phyloP scores from a whole-genome alignment of 2,113 vertebrate species.

The Eurystomus gularis region DNA sequence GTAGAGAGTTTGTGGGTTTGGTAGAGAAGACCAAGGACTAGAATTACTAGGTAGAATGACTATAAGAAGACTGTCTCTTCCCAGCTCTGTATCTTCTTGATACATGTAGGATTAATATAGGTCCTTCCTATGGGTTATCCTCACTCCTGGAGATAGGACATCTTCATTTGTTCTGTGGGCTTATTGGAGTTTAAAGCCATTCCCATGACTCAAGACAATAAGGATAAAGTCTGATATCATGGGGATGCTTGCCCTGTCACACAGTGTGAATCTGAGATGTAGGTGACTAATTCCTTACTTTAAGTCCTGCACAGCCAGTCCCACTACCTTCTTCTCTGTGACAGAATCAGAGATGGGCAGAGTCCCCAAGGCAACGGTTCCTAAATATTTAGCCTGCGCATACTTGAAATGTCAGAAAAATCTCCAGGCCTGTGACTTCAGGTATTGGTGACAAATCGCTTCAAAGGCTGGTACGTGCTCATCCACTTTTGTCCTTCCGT shows the following conservation, averaged over 20 bases:
- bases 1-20: not conserved
- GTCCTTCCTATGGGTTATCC: not conserved
- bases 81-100: not conserved
- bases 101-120: not conserved
- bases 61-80: not conserved
- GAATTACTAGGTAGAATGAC: not conserved
- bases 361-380: not conserved
- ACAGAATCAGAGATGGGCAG: not conserved
- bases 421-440: not conserved
- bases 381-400: not conserved
- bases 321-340: rapidly evolving
- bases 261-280: not conserved
- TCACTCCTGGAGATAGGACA: not conserved
- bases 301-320: not conserved
- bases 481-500: not conserved
- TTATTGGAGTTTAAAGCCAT: not conserved
- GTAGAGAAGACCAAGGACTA: not conserved
- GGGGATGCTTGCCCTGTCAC: not conserved
- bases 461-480: not conserved
- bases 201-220: rapidly evolving
- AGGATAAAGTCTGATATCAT: not conserved
- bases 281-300: not conserved
- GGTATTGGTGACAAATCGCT: not conserved
- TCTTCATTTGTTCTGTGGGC: not conserved
- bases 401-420: not conserved